Percentiles rank a stretch among this genome's conserved stretches.
phyloP scores from a whole-genome alignment of 37 sponge, comb jelly and placozoan species.

The Diacarnus erythraeanus region DNA sequence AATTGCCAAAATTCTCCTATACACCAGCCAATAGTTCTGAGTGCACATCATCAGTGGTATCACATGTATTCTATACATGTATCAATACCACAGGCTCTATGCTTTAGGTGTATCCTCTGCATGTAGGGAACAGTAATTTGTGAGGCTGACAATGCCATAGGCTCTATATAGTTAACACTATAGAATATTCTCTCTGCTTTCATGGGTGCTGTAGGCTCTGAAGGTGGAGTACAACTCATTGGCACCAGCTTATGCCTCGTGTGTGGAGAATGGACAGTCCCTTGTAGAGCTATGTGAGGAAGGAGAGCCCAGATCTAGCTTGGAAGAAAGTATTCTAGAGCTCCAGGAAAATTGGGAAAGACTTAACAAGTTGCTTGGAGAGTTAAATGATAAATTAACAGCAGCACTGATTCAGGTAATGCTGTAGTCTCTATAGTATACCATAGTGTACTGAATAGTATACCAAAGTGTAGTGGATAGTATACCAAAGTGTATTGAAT shows the following conservation, averaged over 20 bases:
- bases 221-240: constrained; percentile 45
- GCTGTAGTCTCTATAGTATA: background rate
- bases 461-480: too few species aligned
- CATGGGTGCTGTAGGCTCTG: constrained; percentile 19
- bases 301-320: constrained; percentile 2
- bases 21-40: too few species aligned
- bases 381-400: constrained; percentile 37
- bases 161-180: too few species aligned
- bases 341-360: constrained; percentile 56
- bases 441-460: background rate
- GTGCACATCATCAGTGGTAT: too few species aligned
- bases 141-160: too few species aligned
- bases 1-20: too few species aligned
- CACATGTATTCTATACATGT: too few species aligned
- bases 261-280: constrained; percentile 40
- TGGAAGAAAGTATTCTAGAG: constrained; percentile 10
- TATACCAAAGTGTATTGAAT: too few species aligned
- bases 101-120: too few species aligned
- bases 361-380: constrained; percentile 32
- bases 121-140: too few species aligned
- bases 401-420: constrained; percentile 29
- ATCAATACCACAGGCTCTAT: too few species aligned
- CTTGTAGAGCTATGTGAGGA: constrained; percentile 30
- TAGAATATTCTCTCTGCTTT: background rate
- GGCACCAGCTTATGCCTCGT: constrained; percentile 38